Conservation (phyloP, 1,140 invertebrate genomes). For the Heterodera carotae region DNA sequence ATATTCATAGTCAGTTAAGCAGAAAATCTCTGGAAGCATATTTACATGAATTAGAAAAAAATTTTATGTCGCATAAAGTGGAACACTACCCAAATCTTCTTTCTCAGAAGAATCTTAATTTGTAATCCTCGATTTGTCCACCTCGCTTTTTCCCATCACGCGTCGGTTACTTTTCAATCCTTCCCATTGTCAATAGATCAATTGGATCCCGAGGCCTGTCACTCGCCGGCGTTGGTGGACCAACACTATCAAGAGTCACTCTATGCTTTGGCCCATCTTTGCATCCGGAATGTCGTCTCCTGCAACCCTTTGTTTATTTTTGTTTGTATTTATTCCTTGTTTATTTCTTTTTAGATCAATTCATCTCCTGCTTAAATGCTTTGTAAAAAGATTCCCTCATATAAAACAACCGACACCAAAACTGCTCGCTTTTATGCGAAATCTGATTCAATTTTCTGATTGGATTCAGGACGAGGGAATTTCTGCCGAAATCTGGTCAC, state of each 20-base stretch:
- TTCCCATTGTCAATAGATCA: neutral
- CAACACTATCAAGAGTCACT: neutral
- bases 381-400: conserved; percentile 25
- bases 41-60: too few species aligned
- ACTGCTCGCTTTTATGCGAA: conserved; percentile 36
- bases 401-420: conserved; percentile 32
- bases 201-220: neutral
- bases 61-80: too few species aligned
- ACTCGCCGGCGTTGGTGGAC: neutral
- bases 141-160: too few species aligned
- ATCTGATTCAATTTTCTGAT: conserved; percentile 25
- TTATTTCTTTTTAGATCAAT: conserved; percentile 19
- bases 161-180: neutral
- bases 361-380: conserved; percentile 33
- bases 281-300: conserved; percentile 9
- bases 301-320: conserved; percentile 20
- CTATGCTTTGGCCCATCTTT: neutral
- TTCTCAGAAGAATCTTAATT: too few species aligned
- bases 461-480: conserved; percentile 17
- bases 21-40: too few species aligned
- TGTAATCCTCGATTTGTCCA: too few species aligned
- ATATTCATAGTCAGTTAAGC: too few species aligned
- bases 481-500: conserved; percentile 29
- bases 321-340: neutral
- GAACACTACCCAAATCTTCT: too few species aligned